phyloP scores from a whole-genome alignment of 2,888 invertebrate genomes.

The Bhutanitis thaidina region DNA sequence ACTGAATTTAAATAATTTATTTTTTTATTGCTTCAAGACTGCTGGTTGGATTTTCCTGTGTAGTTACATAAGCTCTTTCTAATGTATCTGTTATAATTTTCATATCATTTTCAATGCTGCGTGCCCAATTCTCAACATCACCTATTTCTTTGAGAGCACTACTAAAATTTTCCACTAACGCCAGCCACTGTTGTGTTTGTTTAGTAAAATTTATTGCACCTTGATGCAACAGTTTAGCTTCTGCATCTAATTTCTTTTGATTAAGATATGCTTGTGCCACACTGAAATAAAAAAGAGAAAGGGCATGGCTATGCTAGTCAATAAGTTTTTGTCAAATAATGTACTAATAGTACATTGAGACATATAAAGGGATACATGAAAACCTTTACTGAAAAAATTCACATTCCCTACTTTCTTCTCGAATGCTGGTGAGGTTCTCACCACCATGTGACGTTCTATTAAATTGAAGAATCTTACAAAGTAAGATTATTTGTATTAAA shows the following conservation, averaged over 20 bases:
- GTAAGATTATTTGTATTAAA: too few relatives aligned
- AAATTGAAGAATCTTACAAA: too few relatives aligned
- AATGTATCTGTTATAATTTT: constrained; percentile 93
- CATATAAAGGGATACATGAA: too few relatives aligned
- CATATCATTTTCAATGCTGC: constrained; percentile 98
- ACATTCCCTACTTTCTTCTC: too few relatives aligned
- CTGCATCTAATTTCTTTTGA: constrained; percentile 97
- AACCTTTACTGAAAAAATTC: too few relatives aligned
- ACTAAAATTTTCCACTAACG: constrained; percentile 92
- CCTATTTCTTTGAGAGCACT: constrained; percentile 96
- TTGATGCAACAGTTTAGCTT: constrained; percentile 96
- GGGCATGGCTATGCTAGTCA: too few relatives aligned
- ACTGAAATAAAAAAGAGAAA: constrained; percentile 68
- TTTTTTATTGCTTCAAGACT: constrained; percentile 34
- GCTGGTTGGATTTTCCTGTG: constrained; percentile 44
- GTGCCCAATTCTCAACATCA: constrained; percentile 99
- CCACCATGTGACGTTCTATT: too few relatives aligned
- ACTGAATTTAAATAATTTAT: too few relatives aligned
- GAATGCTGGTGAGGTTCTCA: too few relatives aligned
- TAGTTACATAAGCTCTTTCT: constrained; percentile 94
- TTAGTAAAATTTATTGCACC: constrained; percentile 97
- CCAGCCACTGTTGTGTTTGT: constrained; percentile 98
- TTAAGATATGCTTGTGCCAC: constrained; percentile 99
- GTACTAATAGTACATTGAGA: too few relatives aligned
- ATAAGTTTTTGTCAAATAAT: too few relatives aligned